Base-by-base conservation (phyloP, 2,113 vertebrate species). In the Columbina picui region DNA sequence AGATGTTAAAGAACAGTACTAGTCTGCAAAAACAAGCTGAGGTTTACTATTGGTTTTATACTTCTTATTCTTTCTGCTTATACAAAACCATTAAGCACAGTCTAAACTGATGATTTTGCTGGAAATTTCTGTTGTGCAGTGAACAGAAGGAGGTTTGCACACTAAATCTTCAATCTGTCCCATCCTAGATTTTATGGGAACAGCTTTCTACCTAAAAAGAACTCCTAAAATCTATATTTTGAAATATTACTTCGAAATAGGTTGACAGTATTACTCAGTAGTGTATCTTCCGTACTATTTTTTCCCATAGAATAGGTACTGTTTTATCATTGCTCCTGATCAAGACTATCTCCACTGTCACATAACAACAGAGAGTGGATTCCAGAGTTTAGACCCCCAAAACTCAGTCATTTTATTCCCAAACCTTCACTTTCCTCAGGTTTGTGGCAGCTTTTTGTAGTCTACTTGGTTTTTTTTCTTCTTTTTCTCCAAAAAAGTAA, bases 101-200 rank as follows among this genome's bases (percentile, higher is more conserved):
- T 34, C 45, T 14, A 89, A 78, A 91, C 12, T 16, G 45, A 84
- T 41, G 22, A 32, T 73, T 90, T 81, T 65, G 30, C 27, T 36
- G 29, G 19, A 57, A 80, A 49, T 39, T 45, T 17, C 20, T 30
- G 13, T 43, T 27, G 86, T 77, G 16, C 10, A 61, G 29, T 6
- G 21, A 17, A 86, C 12, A 65, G n/a, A 38, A 61, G 9, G 12
- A 79, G 8, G 5, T 68, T 88, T 73, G 4, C 12, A 21, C 1
- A 0, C 5, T 55, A 65, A 80, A 74, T 22, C n/a, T 77, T 57
- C 38, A 74, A 1, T 69, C n/a, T 65, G 13, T 16, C n/a, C 26
- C n/a, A 29, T 14, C 11, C 3, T 43, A 14, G 0, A 0, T 55
- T 69, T 63, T 59, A 74, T 32, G 10, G 7, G 15, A 11, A 50